Percentiles rank a stretch among this genome's conserved stretches.
phyloP scores from a whole-genome alignment of 35 echinoderm and acorn worm species.

The Lytechinus pictus region DNA sequence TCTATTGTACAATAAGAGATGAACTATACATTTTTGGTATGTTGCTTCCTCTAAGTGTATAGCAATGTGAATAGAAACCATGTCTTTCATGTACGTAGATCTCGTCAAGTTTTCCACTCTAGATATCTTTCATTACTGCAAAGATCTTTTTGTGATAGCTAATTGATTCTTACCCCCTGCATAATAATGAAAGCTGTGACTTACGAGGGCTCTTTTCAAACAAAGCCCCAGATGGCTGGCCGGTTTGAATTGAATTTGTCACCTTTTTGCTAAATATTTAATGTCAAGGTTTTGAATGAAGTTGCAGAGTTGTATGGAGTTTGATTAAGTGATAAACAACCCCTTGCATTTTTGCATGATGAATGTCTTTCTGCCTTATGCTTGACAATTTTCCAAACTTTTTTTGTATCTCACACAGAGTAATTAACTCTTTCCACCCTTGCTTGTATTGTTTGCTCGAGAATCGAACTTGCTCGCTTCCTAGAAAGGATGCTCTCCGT shows the following conservation, averaged over 20 bases:
- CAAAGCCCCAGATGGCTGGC: background rate
- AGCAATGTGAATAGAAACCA: slow-evolving; percentile 12
- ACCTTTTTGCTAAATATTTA: background rate
- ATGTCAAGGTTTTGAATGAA: background rate
- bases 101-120: slow-evolving; percentile 1
- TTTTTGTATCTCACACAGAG: background rate
- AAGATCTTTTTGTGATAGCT: background rate
- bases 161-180: background rate
- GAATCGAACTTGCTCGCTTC: background rate
- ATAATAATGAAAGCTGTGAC: background rate
- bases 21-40: background rate
- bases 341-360: background rate
- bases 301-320: background rate
- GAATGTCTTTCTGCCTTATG: background rate
- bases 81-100: background rate
- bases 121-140: background rate
- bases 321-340: background rate
- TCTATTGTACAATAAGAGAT: background rate
- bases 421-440: background rate
- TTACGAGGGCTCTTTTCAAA: background rate
- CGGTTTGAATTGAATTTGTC: background rate
- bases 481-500: background rate
- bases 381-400: background rate
- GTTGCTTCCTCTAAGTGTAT: background rate
- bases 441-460: background rate